A percentile compares a stretch with the other conserved stretches of the same genome.
Conservation (phyloP, 2,888 invertebrate genomes). For the Eristalis pertinax region DNA sequence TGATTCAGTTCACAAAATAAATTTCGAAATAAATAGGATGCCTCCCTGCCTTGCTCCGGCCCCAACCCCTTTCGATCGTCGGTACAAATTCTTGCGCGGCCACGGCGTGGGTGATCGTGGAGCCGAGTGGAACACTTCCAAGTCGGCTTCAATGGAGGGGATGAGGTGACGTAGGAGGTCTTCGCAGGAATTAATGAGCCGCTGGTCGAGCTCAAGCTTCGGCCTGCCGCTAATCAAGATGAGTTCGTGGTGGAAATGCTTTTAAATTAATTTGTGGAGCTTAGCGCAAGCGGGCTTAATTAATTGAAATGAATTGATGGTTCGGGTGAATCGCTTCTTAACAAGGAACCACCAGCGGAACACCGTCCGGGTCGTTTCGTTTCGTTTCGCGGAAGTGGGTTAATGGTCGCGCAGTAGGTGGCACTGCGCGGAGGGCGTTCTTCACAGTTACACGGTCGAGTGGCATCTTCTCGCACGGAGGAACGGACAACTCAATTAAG, state of each 20-base stretch:
- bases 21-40: slow-evolving; percentile 15
- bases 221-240: slow-evolving; percentile 11
- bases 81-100: neutral
- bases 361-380: neutral
- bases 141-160: neutral
- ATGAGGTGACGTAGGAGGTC: neutral
- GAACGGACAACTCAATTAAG: neutral
- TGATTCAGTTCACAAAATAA: slow-evolving; percentile 28
- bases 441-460: neutral
- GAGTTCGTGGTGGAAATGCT: slow-evolving; percentile 1
- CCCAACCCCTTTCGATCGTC: neutral
- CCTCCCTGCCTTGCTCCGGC: neutral
- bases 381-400: neutral
- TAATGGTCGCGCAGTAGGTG: neutral
- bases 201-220: neutral
- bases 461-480: neutral
- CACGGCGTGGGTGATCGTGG: slow-evolving; percentile 26
- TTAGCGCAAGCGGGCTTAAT: neutral
- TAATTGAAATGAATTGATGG: slow-evolving; percentile 26
- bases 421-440: neutral
- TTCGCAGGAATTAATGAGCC: slow-evolving; percentile 12
- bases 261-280: slow-evolving; percentile 41
- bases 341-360: neutral
- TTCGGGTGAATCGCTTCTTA: neutral
- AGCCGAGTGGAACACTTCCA: neutral